Evolutionary conservation across 2,888 invertebrate genomes (phyloP).

Genomic region (Mythimna loreyi): DNA sequence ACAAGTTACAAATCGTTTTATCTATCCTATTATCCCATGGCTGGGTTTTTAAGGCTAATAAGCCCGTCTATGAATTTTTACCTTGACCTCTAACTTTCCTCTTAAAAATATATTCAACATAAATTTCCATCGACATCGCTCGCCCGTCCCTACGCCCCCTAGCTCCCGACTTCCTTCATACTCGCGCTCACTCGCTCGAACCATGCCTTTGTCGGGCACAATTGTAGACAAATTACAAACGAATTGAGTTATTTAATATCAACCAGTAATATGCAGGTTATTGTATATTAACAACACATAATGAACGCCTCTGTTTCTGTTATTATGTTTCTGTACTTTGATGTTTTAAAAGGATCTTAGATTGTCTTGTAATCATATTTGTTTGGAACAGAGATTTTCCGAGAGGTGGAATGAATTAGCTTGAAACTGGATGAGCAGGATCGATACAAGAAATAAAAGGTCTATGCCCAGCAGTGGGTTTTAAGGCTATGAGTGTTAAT

Average conservation of each 20-base stretch:
- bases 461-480: background rate
- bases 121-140: constrained; percentile 64
- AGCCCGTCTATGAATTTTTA: no score
- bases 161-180: constrained; percentile 90
- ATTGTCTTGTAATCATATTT: constrained; percentile 47
- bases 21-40: no score
- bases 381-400: background rate
- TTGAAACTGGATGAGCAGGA: no score
- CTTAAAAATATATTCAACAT: background rate
- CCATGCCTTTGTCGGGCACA: constrained; percentile 90
- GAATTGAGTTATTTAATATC: constrained; percentile 91
- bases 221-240: constrained; percentile 91
- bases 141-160: constrained; percentile 77
- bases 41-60: no score
- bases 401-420: background rate
- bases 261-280: constrained; percentile 83
- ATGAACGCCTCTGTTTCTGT: constrained; percentile 67
- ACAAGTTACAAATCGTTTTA: no score
- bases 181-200: constrained; percentile 90
- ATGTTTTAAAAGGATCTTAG: constrained; percentile 43
- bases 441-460: no score
- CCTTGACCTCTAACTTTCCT: no score
- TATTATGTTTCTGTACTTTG: constrained; percentile 45
- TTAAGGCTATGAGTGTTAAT: background rate
- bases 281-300: constrained; percentile 80